Evolutionary conservation across 2,888 invertebrate genomes (phyloP), one percentile per base, ranked within the genome.

Genomic region (Dione juno): DNA sequence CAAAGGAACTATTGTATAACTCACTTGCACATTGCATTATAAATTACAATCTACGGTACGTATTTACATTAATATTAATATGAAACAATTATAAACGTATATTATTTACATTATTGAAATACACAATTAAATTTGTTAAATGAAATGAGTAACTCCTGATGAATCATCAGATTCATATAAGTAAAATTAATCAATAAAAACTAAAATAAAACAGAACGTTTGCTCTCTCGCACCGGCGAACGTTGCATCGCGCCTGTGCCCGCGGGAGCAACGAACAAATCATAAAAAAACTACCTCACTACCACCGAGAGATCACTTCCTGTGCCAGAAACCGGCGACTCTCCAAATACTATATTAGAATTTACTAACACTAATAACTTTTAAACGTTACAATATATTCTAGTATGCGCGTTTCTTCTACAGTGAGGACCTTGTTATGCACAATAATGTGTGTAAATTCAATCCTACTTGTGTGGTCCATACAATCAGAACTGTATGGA

Each of bases 281-380:
- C 86, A 87, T 88, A 90, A 92, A 92, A 90, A 90, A 92, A 91
- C 86, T 86, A 86, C 28, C 28, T 28, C 28, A 28, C 28, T 28
- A 28, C 28, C 89, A 90, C 89, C 89, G 92, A 91, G 90, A 90
- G 89, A 92, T 89, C 89, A 88, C 85, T 92, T 92, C 92, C 92
- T 92, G 92, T 87, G 88, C 75, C 79, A 77, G 75, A 84, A 82
- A 77, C 79, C 82, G 81, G 80, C 82, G 52, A 70, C 54, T 45
- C 66, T 45, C 41, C 43, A 54, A 66, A 65, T 63, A 65, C 54
- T 69, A 66, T 72, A 72, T 65, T 69, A 69, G 69, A 67, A 74
- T 67, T 58, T 65, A 67, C 71, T 61, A 28, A 61, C 43, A 61
- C n/a, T 43, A 43, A 21, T 43, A 43, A 59, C 21, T 43, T 43